Evolutionary conservation across 2,888 invertebrate genomes (phyloP), one percentile per base, ranked within the genome.

Genomic region (Pasiphila rectangulata): DNA sequence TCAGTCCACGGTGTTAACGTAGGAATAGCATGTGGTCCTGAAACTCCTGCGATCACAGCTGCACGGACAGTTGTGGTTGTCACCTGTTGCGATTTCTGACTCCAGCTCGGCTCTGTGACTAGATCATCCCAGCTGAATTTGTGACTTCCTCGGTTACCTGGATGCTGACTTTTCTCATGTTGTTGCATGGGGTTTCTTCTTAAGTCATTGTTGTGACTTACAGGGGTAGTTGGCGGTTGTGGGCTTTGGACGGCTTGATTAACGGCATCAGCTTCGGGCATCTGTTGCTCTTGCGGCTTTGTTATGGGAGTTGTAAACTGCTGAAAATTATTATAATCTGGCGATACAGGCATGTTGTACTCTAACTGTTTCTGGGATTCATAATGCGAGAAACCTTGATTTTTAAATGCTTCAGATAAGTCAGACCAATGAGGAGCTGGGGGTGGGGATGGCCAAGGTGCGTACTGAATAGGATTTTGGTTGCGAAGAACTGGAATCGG

Each of bases 1-100:
- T 75, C 77, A 46, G 60, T 56, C 75, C 79, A 80, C 0, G 77
- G 70, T 1, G 76, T 63, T 9, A 81, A 49, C 4, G 75, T 76
- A 3, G 78, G 78, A 4, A 70, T 55, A 9, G 77, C 55, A 1
- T 69, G 66, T 0, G 67, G 67, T n/a, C 24, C 30, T 3, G 16
- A 27, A 13, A 16, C 20, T 5, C 45, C 34, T 5, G 4, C 4
- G 3, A 21, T n/a, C n/a, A n/a, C 15, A 9, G 47, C 45, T 7
- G 35, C 19, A 19, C 17, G 4, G n/a, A 17, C n/a, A 17, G 20
- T 21, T 37, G 50, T 45, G 32, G 37, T 45, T 15, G 44, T 30
- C 10, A 12, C 13, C 32, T 50, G 13, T 24, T 30, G 32, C 2
- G 35, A 4, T 10, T 9, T 36, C 17, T 37, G 34, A 39, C 7